phyloP scores from a whole-genome alignment of 2,113 vertebrate species.

The Oxyruncus cristatus region DNA sequence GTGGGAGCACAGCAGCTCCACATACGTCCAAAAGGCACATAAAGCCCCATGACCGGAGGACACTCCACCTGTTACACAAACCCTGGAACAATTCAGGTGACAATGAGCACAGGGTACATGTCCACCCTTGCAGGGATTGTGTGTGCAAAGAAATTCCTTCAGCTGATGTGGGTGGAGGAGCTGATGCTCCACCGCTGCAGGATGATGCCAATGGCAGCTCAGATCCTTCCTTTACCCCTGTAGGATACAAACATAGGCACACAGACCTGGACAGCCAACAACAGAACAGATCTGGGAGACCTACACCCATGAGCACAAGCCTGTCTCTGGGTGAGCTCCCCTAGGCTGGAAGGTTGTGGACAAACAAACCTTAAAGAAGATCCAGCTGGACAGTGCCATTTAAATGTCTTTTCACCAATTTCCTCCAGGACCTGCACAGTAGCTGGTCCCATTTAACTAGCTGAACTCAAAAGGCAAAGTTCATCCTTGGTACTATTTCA shows the following conservation, averaged over 20 bases:
- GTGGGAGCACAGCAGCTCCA: not conserved
- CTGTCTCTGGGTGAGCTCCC: not conserved
- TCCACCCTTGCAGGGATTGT: no score
- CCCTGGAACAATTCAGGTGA: not conserved
- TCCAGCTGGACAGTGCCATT: not conserved
- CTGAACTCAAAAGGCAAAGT: not conserved
- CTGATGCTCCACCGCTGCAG: fast-evolving
- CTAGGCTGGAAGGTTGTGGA: not conserved
- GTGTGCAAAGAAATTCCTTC: not conserved
- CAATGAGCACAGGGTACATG: not conserved
- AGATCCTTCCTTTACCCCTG: no score
- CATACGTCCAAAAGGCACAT: not conserved
- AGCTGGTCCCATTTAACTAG: not conserved
- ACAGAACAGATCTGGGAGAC: no score
- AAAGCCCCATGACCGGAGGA: not conserved
- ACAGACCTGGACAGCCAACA: fast-evolving
- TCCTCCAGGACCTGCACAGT: not conserved
- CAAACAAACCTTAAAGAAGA: not conserved
- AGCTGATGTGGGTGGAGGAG: no score
- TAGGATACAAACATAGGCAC: not conserved
- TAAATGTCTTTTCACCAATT: not conserved
- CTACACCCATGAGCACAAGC: no score
- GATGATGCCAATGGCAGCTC: not conserved
- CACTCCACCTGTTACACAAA: not conserved
- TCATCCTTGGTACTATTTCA: not conserved